Base-by-base conservation (phyloP, 1,140 invertebrate genomes). In the Hirudo medicinalis region DNA sequence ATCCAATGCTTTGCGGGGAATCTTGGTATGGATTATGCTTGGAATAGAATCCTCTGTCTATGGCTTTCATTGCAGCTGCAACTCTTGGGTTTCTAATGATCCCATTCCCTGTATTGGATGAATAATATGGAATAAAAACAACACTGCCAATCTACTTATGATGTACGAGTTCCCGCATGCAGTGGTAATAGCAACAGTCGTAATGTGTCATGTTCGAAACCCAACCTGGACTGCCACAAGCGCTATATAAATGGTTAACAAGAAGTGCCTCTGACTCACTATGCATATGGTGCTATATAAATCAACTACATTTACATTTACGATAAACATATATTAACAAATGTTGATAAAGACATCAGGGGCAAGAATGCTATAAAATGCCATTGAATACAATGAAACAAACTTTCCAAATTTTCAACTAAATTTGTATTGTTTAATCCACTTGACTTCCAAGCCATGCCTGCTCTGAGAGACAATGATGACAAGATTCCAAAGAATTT, bases 31-130 rank as follows among this genome's bases (percentile, higher is more conserved):
- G 88, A 82, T 88, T 88, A 78, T 76, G 76, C 72, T 83, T 85
- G 72, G 86, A 87, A 82, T 91, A 95, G 76, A 90, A 85, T 74
- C 87, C 89, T 78, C 95, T 84, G 81, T 98, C 94, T 22, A 95
- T 89, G 40, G 85, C 80, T 69, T 84, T 77, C 94, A 98, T 96
- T 32, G 90, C 89, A 76, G 87, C 84, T 77, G 89, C 88, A 5
- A 97, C 92, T 72, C 82, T 77, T 54, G 88, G 85, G 72, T 86
- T 87, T 79, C 88, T 88, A 67, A 97, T 90, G 67, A 97, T 90
- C 55, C 87, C 87, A 85, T 93, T 89, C 54, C 83, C 93, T 97
- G 78, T 43, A 86, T 86, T 77, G 40, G 22, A 22, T 29, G 13
- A 63, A 25, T 60, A 32, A 25, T n/a, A 63, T 63, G 29, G 19